phyloP scores from a whole-genome alignment of 1,140 invertebrate genomes.

The Drosophila carrolli region DNA sequence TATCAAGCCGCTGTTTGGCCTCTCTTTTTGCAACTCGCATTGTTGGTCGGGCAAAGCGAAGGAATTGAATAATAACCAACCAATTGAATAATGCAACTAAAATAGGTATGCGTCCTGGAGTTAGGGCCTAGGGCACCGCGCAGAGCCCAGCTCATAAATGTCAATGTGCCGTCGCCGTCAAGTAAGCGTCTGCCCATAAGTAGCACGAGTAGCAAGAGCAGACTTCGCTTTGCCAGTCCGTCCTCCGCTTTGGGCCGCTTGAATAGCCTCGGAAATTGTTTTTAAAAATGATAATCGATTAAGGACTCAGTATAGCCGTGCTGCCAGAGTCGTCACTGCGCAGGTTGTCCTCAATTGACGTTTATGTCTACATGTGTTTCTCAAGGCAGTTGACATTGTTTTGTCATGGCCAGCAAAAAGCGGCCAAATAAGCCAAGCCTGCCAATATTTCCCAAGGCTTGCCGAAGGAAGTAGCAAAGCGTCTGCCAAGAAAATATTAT shows the following conservation, averaged over 20 bases:
- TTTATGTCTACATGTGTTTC: slow-evolving; percentile 84
- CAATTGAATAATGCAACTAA: slow-evolving; percentile 58
- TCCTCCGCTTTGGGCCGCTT: background rate
- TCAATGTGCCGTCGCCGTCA: slow-evolving; percentile 48
- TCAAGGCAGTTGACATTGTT: slow-evolving; percentile 84
- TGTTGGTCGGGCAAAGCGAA: background rate
- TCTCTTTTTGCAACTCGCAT: too few relatives aligned
- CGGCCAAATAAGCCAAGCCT: slow-evolving; percentile 51
- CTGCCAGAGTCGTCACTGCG: slow-evolving; percentile 27
- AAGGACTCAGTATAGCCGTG: slow-evolving; percentile 45
- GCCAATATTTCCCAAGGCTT: slow-evolving; percentile 67
- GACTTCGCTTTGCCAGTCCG: slow-evolving; percentile 4
- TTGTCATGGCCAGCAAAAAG: slow-evolving; percentile 62
- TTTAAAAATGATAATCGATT: slow-evolving; percentile 85
- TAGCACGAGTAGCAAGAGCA: slow-evolving; percentile 17
- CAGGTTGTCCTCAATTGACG: slow-evolving; percentile 65
- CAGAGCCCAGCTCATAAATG: slow-evolving; percentile 60
- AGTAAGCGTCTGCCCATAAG: slow-evolving; percentile 55
- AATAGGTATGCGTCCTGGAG: slow-evolving; percentile 34
- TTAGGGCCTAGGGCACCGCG: slow-evolving; percentile 10
- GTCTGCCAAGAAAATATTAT: slow-evolving; percentile 62
- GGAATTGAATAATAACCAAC: background rate
- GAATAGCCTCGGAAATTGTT: slow-evolving; percentile 69
- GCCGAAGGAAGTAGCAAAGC: slow-evolving; percentile 44
- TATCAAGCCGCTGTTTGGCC: slow-evolving; percentile 9